Evolutionary conservation across 2,797 vertebrate genomes (phyloP).

Genomic region (Buceros bicornis): DNA sequence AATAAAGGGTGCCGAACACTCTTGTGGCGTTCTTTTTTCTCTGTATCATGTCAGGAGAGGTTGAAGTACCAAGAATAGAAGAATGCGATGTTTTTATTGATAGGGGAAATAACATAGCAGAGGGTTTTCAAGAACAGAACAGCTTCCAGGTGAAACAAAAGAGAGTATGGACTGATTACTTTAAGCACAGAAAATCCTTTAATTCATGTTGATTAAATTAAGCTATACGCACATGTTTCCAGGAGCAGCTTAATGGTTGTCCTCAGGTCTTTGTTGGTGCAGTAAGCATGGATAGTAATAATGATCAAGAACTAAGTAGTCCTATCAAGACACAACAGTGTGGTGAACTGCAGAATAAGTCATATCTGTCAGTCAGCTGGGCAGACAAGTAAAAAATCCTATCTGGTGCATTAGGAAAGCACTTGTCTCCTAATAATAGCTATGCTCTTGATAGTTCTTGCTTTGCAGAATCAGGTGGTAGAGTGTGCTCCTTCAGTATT

Average conservation of each 20-base stretch:
- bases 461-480: constrained; percentile 8
- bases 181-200: constrained; percentile 25
- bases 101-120: neutral
- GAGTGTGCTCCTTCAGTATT: neutral
- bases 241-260: constrained; percentile 27
- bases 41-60: neutral
- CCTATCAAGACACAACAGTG: neutral
- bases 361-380: neutral
- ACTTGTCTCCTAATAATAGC: constrained; percentile 55
- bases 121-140: neutral
- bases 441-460: neutral
- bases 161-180: neutral
- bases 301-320: neutral
- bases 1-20: neutral
- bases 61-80: neutral
- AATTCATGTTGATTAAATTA: constrained; percentile 47
- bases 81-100: neutral
- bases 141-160: neutral
- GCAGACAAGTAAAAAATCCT: constrained; percentile 34
- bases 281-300: neutral
- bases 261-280: neutral
- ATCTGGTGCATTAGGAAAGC: neutral
- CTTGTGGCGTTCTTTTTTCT: neutral
- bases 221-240: neutral
- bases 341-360: neutral